Base-by-base conservation (phyloP, 92 coral and sea anemone genomes). In the Zoanthus sociatus region DNA sequence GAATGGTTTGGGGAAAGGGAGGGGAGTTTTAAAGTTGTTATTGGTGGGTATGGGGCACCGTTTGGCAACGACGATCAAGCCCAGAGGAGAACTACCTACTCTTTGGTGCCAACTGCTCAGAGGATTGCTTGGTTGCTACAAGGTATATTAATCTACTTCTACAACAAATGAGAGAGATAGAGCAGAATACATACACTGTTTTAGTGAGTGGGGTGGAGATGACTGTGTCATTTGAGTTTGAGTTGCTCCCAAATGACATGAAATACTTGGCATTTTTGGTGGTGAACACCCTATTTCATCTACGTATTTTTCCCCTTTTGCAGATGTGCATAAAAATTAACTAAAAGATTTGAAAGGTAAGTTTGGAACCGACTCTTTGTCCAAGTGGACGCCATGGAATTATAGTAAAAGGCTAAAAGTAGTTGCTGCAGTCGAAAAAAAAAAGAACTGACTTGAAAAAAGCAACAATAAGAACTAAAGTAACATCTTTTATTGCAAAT, bases 321-420 rank as follows among this genome's bases (percentile, higher is more conserved):
- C 76, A 31, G 76, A 71, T 71, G 76, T 32, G 50, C 3, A 71
- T 6, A 71, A 32, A 37, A 7, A 32, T 32, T 18, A 33, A 1
- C 3, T 70, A 26, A 70, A 70, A 5, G 9, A 70, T 26, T 17
- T 70, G 10, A 26, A 26, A 32, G 42, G 13, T 26, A 26, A 70
- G 9, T 91, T 84, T 91, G 94, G 89, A 17, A 5, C 32, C 0
- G 73, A 9, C 21, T 67, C 73, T 15, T 18, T 46, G 0, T 11
- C 44, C 51, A 84, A 84, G 63, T 91, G 92, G 92, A 74, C 73
- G 11, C 92, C 94, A 4, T 88, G 92, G 74, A 33, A 71, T 61
- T 69, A 69, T 9, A 31, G 45, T 31, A 1, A 69, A 21, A 69
- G 74, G 44, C 10, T 69, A 21, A 69, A 69, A 69, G 74, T 69